These are phyloP conservation scores for Gouania willdenowi DNA, from an alignment of 2,797 vertebrate species.

Conservation along the genomic window DNA sequence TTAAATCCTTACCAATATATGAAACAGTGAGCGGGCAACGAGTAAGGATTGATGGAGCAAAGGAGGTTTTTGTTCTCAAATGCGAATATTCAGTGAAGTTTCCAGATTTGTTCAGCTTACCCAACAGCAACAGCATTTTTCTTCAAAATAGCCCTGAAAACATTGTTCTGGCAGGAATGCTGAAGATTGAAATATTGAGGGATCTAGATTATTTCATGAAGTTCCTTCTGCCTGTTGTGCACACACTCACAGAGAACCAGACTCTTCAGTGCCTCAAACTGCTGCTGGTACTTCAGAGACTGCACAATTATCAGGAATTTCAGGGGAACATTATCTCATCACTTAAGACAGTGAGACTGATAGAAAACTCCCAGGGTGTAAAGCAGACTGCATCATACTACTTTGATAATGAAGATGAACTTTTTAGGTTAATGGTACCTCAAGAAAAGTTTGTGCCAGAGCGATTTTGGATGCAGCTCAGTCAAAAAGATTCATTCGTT, in stretches of 20 bases:
- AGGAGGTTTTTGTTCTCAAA: conserved; percentile 44
- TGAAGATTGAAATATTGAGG: conserved; percentile 39
- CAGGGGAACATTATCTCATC: conserved; percentile 27
- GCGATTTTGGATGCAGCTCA: conserved; percentile 46
- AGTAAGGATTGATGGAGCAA: conserved; percentile 46
- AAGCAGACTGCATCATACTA: conserved; percentile 64
- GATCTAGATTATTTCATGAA: conserved; percentile 62
- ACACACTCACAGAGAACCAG: conserved; percentile 41
- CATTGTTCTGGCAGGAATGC: accelerated
- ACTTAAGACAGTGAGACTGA: conserved; percentile 49
- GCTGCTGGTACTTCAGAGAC: conserved; percentile 22
- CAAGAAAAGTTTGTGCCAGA: conserved; percentile 65
- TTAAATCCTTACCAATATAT: conserved; percentile 74
- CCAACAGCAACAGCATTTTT: conserved; percentile 38
- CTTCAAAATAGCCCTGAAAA: conserved; percentile 44
- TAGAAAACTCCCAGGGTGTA: conserved; percentile 46
- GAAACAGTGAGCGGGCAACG: conserved; percentile 49
- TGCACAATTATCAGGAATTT: accelerated
- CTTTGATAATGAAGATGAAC: conserved; percentile 46
- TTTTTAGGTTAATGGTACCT: conserved; percentile 63
- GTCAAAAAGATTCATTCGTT: accelerated
- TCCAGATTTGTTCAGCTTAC: conserved; percentile 43
- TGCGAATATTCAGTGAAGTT: conserved; percentile 2
- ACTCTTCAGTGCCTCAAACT: conserved; percentile 53
- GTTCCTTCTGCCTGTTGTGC: conserved; percentile 61